phyloP scores from a whole-genome alignment of 2,113 vertebrate genomes.

The Crotalus viridis region DNA sequence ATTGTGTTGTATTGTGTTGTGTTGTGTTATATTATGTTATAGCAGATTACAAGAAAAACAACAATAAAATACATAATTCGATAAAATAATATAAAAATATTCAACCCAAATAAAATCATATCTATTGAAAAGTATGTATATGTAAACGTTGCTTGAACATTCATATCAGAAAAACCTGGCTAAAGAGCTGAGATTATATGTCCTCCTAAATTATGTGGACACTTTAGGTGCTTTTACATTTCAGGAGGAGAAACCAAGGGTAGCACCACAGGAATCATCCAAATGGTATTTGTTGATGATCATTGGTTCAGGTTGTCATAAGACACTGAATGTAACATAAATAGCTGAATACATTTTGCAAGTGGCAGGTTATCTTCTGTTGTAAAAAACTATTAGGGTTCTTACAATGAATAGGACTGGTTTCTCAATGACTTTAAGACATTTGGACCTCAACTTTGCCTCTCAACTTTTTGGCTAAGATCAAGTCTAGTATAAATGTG shows the following conservation, averaged over 20 bases:
- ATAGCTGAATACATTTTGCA: constrained; percentile 25
- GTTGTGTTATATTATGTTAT: no score
- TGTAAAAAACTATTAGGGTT: background rate
- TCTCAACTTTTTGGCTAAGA: background rate
- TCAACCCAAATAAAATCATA: no score
- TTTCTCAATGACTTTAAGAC: background rate
- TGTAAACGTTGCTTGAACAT: no score
- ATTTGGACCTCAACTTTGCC: background rate
- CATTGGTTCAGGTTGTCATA: constrained; percentile 31
- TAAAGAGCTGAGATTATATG: no score
- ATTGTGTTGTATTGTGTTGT: background rate
- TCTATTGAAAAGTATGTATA: no score
- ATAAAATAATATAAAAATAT: no score
- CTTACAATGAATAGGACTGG: background rate
- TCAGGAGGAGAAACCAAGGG: background rate
- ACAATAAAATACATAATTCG: no score
- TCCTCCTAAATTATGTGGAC: no score
- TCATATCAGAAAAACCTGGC: no score
- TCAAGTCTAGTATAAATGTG: background rate
- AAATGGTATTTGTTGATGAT: background rate
- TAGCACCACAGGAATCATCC: background rate
- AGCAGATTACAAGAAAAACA: no score
- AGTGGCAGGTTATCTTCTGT: constrained; percentile 31
- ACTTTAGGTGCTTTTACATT: no score
- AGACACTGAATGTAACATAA: background rate